Evolutionary conservation across 2,888 invertebrate genomes (phyloP), one percentile per base, ranked within the genome.

Genomic region (Erebia aethiops): DNA sequence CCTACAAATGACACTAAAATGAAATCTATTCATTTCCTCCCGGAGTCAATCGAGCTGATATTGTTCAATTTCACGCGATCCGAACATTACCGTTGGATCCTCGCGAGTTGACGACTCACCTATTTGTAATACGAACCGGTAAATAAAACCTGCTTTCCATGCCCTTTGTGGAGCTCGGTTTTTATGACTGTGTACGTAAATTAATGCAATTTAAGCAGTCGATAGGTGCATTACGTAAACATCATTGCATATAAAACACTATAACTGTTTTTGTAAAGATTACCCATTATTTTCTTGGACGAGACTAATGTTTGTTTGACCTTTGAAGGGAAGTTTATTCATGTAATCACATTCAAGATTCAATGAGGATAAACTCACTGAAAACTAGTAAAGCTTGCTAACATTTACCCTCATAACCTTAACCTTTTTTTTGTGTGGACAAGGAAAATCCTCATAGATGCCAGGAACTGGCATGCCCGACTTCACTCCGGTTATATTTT

Each of bases 1-100:
- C 81, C 89, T 88, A 92, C 92, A 92, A 92, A 93, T 91, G 93
- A 91, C 92, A 93, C 91, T 89, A 89, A 89, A 92, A 92, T 90
- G 89, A 92, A 93, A 93, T 93, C 93, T 93, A 92, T 93, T 93
- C 92, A 93, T 93, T 93, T 93, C 91, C 92, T 87, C 87, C 84
- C 81, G 83, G 88, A 92, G 91, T 91, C 92, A 91, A 92, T 92
- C 88, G 91, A 73, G 69, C 84, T 83, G 84, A 90, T 92, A 93
- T 92, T 90, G 91, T 90, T 80, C 82, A 85, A 87, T 87, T 90
- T 86, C 93, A 93, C 93, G 93, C 93, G 91, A 93, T 92, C 79
- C 83, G 76, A 79, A 82, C 93, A 93, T 93, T 93, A 93, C 81
- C 77, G 78, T 72, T 71, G 80, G 77, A 82, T 81, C 79, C 80